Evolutionary conservation across 2,113 vertebrate species (phyloP), one percentile per base, ranked within the genome.

Genomic region (Lampris megalopsis): DNA sequence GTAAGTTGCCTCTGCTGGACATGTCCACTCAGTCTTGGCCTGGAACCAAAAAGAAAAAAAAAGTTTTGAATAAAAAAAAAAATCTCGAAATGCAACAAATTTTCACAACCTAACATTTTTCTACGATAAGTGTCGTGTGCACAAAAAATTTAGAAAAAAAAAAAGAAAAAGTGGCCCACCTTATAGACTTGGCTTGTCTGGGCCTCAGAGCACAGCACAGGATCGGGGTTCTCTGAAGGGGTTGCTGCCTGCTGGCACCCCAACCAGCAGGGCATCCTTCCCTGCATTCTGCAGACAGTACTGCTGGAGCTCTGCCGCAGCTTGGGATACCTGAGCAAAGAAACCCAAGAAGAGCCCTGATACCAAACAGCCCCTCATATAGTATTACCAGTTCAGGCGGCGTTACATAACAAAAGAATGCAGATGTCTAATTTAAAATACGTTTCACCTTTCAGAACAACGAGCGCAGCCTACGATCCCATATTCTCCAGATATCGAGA

Each of bases 281-380:
- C 95, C 94, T 45, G 97, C 98, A 0, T 99, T 99, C 88, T 98
- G 97, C 85, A 97, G 93, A 79, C 98, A 99, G 79, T 96, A 99
- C 88, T 98, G 97, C 73, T 97, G 97, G 9, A 99, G 96, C 78
- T 99, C 98, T 35, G 96, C 95, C 7, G 98, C 97, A 0, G 98
- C 98, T 91, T 99, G 96, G 3, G 98, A 99, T 62, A 99, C 97
- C 98, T 99, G 87, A 0, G 43, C 3, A 11, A 8, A 65, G 3
- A 59, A 6, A 70, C 7, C 43, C 8, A n/a, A 7, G 5, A 8
- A 48, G 4, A 37, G 42, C 7, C 6, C 0, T 45, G 43, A 45
- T 7, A 45, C 7, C 43, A 7, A 4, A 45, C 43, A 45, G 24
- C 24, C 24, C 24, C 24, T 24, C 24, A 24, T 24, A 24, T 24